Percentiles rank a stretch among this genome's conserved stretches.
Evolutionary conservation across 1,140 invertebrate genomes (phyloP).

Genomic region (Brachionus angularis): DNA sequence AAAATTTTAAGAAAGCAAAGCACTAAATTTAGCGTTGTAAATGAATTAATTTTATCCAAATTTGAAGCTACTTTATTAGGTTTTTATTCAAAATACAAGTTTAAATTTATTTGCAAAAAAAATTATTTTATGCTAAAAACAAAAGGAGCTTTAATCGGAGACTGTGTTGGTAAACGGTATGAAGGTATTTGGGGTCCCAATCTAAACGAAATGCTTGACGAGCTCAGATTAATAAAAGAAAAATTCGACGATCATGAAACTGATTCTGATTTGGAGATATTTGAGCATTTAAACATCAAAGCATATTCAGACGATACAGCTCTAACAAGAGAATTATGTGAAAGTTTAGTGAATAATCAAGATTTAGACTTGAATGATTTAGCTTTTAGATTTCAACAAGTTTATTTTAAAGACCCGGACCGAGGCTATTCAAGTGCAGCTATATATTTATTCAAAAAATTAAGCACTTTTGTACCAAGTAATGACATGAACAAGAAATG

Average conservation of each 20-base stretch:
- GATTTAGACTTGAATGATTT: slow-evolving; percentile 54
- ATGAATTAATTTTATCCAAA: slow-evolving; percentile 18
- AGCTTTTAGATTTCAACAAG: slow-evolving; percentile 64
- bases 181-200: slow-evolving; percentile 35
- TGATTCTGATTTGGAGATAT: too few relatives aligned
- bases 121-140: too few relatives aligned
- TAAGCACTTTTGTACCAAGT: slow-evolving; percentile 51
- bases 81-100: too few relatives aligned
- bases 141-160: slow-evolving; percentile 29
- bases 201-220: slow-evolving; percentile 39
- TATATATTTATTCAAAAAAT: slow-evolving; percentile 65
- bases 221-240: not conserved
- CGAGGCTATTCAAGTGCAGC: slow-evolving; percentile 68
- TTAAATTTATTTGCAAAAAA: too few relatives aligned
- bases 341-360: slow-evolving; percentile 65
- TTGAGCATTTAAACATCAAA: too few relatives aligned
- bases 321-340: slow-evolving; percentile 67
- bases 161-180: slow-evolving; percentile 8
- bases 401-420: slow-evolving; percentile 65
- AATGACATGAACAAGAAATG: slow-evolving; percentile 64
- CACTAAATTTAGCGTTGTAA: too few relatives aligned
- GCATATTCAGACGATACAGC: slow-evolving; percentile 68
- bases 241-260: not conserved
- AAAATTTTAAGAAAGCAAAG: too few relatives aligned
- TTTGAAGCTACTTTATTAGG: slow-evolving; percentile 29